Percentiles rank a stretch among this genome's conserved stretches.
Conservation (phyloP, 2,888 invertebrate species). For the Diaperis boleti region DNA sequence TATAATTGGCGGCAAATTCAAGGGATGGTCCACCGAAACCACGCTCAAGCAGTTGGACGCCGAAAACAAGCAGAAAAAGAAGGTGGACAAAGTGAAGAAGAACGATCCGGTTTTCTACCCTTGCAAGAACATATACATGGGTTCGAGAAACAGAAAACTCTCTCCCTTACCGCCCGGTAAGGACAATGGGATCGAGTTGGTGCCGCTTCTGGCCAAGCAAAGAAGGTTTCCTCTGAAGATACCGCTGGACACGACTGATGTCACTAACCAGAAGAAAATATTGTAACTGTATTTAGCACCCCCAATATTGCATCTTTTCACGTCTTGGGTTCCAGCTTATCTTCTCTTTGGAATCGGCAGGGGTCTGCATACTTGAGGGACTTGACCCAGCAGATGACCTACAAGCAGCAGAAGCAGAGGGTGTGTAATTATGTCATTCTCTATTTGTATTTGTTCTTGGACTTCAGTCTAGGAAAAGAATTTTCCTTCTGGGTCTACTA, state of each 20-base stretch:
- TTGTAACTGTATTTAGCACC: not conserved
- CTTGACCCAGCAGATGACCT: constrained; percentile 69
- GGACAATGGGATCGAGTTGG: constrained; percentile 78
- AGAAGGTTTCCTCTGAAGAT: constrained; percentile 70
- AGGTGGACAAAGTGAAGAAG: constrained; percentile 45
- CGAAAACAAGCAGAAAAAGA: constrained; percentile 34
- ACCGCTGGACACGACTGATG: constrained; percentile 70
- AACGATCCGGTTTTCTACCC: constrained; percentile 49
- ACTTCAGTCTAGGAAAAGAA: too few relatives aligned
- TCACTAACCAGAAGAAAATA: constrained; percentile 67
- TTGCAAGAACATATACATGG: constrained; percentile 48
- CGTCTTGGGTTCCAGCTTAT: constrained; percentile 14
- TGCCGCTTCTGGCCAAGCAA: constrained; percentile 79
- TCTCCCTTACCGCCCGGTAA: constrained; percentile 59
- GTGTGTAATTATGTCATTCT: too few relatives aligned
- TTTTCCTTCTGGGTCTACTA: too few relatives aligned
- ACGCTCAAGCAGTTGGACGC: constrained; percentile 60
- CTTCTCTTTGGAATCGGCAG: constrained; percentile 57
- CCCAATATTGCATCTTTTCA: not conserved
- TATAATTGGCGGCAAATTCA: too few relatives aligned
- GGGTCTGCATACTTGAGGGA: constrained; percentile 68
- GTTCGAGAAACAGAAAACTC: constrained; percentile 55
- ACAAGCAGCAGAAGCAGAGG: constrained; percentile 66
- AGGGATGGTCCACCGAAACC: constrained; percentile 66
- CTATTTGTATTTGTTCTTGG: too few relatives aligned